Percentiles rank a stretch among this genome's conserved stretches.
Evolutionary conservation across 2,888 invertebrate genomes (phyloP).

Genomic region (Hesperia comma): DNA sequence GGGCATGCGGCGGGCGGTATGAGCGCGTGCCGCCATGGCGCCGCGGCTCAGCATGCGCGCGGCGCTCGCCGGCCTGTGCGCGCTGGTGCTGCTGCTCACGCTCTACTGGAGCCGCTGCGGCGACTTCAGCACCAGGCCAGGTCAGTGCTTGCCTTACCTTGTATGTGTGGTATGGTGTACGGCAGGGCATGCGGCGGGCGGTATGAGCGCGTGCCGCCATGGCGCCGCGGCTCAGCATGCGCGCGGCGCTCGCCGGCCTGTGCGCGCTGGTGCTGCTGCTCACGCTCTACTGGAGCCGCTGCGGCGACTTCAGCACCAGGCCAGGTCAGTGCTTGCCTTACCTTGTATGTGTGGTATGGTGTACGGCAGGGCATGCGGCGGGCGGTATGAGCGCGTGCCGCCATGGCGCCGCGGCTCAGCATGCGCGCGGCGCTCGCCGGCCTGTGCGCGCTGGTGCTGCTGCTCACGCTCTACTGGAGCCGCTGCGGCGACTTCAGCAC

Average conservation of each 20-base stretch:
- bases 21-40: constrained; percentile 69
- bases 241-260: constrained; percentile 87
- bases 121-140: constrained; percentile 75
- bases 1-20: constrained; percentile 13
- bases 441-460: constrained; percentile 85
- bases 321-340: constrained; percentile 67
- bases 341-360: too few relatives aligned
- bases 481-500: constrained; percentile 86
- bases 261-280: constrained; percentile 86
- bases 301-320: constrained; percentile 83
- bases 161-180: too few relatives aligned
- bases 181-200: constrained; percentile 6
- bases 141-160: constrained; percentile 50
- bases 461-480: constrained; percentile 90
- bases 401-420: constrained; percentile 89
- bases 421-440: constrained; percentile 88
- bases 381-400: constrained; percentile 30
- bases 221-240: constrained; percentile 91
- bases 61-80: constrained; percentile 86
- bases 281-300: constrained; percentile 90
- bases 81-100: constrained; percentile 87
- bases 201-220: constrained; percentile 51
- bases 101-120: constrained; percentile 91
- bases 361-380: constrained; percentile 8
- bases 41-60: constrained; percentile 92